Evolutionary conservation across 2,113 vertebrate genomes (phyloP).

Genomic region (Labrus mixtus): DNA sequence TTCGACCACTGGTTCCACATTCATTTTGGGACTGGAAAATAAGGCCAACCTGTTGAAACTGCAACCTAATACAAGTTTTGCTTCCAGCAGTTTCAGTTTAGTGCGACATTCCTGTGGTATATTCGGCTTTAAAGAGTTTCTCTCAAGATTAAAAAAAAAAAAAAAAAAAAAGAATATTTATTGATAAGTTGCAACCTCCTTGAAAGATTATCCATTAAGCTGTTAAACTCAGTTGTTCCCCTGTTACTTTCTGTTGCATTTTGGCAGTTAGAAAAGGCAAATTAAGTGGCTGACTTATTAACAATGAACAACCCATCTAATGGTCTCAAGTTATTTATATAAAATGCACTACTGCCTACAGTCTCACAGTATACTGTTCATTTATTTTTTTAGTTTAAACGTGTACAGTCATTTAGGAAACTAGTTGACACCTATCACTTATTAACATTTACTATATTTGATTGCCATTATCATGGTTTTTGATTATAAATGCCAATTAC

Average conservation of each 20-base stretch:
- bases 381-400: constrained; percentile 8
- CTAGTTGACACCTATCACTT: constrained; percentile 14
- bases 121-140: constrained; percentile 28
- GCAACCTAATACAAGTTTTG: constrained; percentile 20
- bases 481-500: constrained; percentile 36
- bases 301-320: constrained; percentile 11
- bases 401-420: constrained; percentile 23
- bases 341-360: constrained; percentile 44
- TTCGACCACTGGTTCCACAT: constrained; percentile 25
- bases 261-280: constrained; percentile 59
- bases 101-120: constrained; percentile 35
- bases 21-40: constrained; percentile 44
- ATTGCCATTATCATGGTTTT: constrained; percentile 18
- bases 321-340: constrained; percentile 30
- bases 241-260: constrained; percentile 33
- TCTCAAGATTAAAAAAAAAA: constrained; percentile 6
- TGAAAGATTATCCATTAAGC: constrained; percentile 5
- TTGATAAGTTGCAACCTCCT: constrained; percentile 13
- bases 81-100: constrained; percentile 25
- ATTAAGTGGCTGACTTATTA: constrained; percentile 30
- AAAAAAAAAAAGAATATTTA: background rate
- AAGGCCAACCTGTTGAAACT: constrained; percentile 39
- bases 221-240: constrained; percentile 20
- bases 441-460: constrained; percentile 18
- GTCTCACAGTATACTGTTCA: constrained; percentile 44